Evolutionary conservation across 1,140 invertebrate genomes (phyloP), one percentile per base, ranked within the genome.

Genomic region (Orchestia grillus): DNA sequence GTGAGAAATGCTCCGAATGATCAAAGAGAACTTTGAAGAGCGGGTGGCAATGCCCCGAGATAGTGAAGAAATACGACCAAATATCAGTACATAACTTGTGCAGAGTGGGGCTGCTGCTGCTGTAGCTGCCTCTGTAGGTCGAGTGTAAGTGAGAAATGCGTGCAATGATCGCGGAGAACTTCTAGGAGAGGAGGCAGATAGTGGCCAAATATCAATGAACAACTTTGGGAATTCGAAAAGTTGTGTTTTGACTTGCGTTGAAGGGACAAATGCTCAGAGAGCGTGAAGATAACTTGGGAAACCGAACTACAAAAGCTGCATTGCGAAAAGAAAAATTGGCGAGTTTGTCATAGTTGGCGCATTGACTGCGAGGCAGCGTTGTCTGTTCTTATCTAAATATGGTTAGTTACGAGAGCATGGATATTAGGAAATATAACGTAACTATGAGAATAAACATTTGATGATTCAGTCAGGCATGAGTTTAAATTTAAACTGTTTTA

Each of bases 131-230:
- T 8, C 62, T 77, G 62, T 77, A 23, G 62, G 28, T 77, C 62
- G 62, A 77, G 62, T 77, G 11, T 8, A 36, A 77, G 62, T 77
- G 62, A 77, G 28, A 77, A 77, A 77, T 77, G 62, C 62, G 62
- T 23, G 62, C 62, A 77, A 77, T 77, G 62, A 77, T 77, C 62
- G 28, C 11, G 62, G 15, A 77, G 62, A 77, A 77, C 28, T 77
- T 77, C 36, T 8, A 15, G 62, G 1, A 77, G 62, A 77, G 15
- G 62, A 36, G 62, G 62, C 62, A 77, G 62, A 77, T 77, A 77
- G 62, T 77, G 62, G 62, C 62, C 62, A 77, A 77, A 77, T 77
- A 77, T 77, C 62, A 77, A 77, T 77, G 62, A 77, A 77, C 62
- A 36, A 77, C 62, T 15, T 77, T 77, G 62, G 11, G 28, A 77